Base-by-base conservation (phyloP, 2,888 invertebrate species). In the Willowsia nigromaculata region DNA sequence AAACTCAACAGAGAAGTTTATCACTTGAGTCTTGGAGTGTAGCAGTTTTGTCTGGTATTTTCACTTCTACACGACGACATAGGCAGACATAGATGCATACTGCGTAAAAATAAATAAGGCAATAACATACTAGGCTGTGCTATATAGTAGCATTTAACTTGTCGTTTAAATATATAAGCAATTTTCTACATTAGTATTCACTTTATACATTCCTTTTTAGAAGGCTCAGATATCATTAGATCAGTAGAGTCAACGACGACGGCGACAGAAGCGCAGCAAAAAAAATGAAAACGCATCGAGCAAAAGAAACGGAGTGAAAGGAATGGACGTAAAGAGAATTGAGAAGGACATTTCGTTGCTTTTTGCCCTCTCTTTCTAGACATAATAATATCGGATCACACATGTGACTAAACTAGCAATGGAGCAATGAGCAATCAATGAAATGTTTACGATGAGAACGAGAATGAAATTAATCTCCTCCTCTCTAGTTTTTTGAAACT, bases 11-110 rank as follows among this genome's bases (percentile, higher is more conserved):
- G 81, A 62, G 25, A 78, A 62, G 22, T 80, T 78, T 59, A 59
- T 80, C 80, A 80, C 56, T 53, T 22, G 27, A 27, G 56, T 37
- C 59, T 71, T 33, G 80, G n/a, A 80, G 76, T 68, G 47, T 47
- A 88, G 88, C 76, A 88, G 88, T 88, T 76, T 86, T 86, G 65
- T 84, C 65, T 82, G 82, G 82, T 65, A 65, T 40, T 65, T 82
- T 82, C 81, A 30, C 56, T 80, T 56, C 56, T 59, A 30, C 56
- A 37, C 13, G 37, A 80, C 4, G n/a, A 37, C 1, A 22, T 53
- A 18, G 27, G 27, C 40, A 62, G 82, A 65, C 82, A 82, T 82
- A 82, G 30, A 82, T 65, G 47, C 47, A 47, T 47, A 82, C 81
- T 81, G 62, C 15, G 56, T 78, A 78, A 40, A 62, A 50, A 30